These are phyloP conservation scores for Machimus rusticus DNA, from an alignment of 2,888 invertebrate genomes.

Conservation along the genomic window DNA sequence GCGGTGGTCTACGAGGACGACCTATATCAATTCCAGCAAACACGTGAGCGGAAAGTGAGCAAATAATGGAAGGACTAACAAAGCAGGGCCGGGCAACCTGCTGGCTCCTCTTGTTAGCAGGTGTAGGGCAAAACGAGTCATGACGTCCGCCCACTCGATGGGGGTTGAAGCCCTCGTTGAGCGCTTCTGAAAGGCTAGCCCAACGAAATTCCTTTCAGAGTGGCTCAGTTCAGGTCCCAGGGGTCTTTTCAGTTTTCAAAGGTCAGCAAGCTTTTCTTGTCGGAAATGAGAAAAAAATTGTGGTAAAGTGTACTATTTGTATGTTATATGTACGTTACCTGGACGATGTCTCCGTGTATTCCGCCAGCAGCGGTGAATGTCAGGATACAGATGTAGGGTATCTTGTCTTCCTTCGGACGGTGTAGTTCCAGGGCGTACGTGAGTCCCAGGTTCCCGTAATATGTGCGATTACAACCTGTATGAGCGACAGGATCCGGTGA, in stretches of 20 bases:
- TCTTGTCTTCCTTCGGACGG: conserved; percentile 83
- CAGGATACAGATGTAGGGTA: conserved; percentile 86
- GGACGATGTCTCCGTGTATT: conserved; percentile 83
- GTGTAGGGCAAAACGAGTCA: not conserved
- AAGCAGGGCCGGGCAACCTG: not conserved
- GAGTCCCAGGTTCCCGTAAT: conserved; percentile 86
- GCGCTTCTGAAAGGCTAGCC: not conserved
- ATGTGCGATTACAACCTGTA: conserved; percentile 81
- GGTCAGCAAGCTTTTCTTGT: conserved; percentile 18
- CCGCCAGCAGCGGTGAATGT: conserved; percentile 87
- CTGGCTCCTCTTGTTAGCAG: not conserved
- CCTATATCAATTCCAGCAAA: conserved; percentile 24
- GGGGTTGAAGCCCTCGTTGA: not conserved
- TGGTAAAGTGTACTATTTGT: not conserved
- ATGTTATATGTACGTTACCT: conserved; percentile 67
- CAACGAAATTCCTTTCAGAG: not conserved
- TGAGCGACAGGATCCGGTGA: conserved; percentile 1
- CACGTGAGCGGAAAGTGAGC: not conserved
- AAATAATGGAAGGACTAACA: conserved; percentile 12
- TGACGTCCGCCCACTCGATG: not conserved
- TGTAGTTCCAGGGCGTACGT: conserved; percentile 87
- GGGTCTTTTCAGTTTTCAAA: conserved; percentile 8
- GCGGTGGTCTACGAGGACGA: not conserved
- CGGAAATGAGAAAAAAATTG: conserved; percentile 15
- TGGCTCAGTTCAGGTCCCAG: not conserved